These are phyloP conservation scores for Jaculus jaculus DNA, from an alignment of 2,113 vertebrate genomes.

Conservation along the genomic window DNA sequence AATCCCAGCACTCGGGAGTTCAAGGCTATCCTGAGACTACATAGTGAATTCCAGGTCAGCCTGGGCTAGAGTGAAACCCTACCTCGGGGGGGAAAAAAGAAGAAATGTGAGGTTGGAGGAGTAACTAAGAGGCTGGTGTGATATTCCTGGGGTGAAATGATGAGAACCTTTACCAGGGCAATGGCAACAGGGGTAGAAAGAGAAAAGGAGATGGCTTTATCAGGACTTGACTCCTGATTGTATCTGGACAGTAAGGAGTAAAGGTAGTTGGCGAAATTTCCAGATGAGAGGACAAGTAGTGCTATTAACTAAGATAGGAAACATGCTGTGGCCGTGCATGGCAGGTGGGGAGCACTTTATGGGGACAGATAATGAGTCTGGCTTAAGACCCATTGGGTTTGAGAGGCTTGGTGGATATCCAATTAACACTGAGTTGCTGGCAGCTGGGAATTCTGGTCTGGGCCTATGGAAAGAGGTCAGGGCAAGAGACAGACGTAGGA, in stretches of 20 bases:
- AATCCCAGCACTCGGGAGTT: no score
- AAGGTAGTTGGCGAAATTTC: constrained; percentile 55
- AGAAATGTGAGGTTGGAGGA: constrained; percentile 49
- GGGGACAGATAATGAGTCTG: constrained; percentile 51
- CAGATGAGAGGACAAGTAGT: constrained; percentile 37
- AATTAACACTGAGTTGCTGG: constrained; percentile 52
- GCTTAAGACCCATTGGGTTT: constrained; percentile 54
- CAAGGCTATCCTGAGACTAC: no score
- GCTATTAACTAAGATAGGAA: constrained; percentile 55
- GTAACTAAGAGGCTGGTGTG: constrained; percentile 48
- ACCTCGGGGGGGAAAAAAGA: no score
- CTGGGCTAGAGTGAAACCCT: no score
- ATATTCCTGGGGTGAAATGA: constrained; percentile 59
- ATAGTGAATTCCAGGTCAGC: no score
- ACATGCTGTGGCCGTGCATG: background rate
- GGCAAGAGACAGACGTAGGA: constrained; percentile 41
- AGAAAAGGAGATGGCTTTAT: constrained; percentile 16
- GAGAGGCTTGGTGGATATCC: constrained; percentile 48
- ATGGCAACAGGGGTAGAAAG: constrained; percentile 22
- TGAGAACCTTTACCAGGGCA: constrained; percentile 7
- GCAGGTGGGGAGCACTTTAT: constrained; percentile 15
- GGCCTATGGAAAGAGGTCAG: constrained; percentile 49
- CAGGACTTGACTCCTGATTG: constrained; percentile 52
- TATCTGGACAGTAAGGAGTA: background rate
- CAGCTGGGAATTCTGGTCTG: constrained; percentile 65